These are phyloP conservation scores for Blera fallax DNA, from an alignment of 2,888 invertebrate genomes.

Conservation along the genomic window DNA sequence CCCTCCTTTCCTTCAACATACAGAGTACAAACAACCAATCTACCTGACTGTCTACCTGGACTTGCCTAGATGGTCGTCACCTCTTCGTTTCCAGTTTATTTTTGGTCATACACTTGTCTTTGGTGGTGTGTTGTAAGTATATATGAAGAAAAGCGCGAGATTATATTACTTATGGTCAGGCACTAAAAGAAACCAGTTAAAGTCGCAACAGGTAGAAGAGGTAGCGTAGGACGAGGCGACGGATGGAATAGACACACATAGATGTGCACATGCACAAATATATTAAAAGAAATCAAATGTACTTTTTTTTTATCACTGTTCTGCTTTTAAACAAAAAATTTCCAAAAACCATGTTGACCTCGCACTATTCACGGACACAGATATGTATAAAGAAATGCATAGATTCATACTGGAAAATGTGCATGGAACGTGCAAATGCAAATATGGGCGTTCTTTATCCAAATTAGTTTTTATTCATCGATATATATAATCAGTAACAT, in stretches of 20 bases:
- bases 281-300: constrained; percentile 19
- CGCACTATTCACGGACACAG: constrained; percentile 36
- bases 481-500: background rate
- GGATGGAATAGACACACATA: constrained; percentile 54
- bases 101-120: constrained; percentile 67
- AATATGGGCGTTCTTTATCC: constrained; percentile 36
- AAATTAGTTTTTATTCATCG: constrained; percentile 18
- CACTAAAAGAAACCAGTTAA: constrained; percentile 67
- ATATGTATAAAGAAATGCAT: background rate
- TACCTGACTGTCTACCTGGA: constrained; percentile 65
- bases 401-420: background rate
- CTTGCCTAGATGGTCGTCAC: constrained; percentile 65
- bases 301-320: constrained; percentile 41
- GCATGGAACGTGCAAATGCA: constrained; percentile 16
- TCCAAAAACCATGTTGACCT: constrained; percentile 19
- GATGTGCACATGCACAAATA: constrained; percentile 54
- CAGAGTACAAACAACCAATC: constrained; percentile 11
- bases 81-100: constrained; percentile 65
- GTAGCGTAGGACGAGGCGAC: constrained; percentile 37
- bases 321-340: constrained; percentile 44
- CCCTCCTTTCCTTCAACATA: constrained; percentile 5
- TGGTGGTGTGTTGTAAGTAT: constrained; percentile 34
- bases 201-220: constrained; percentile 65
- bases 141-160: constrained; percentile 68
- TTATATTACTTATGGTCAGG: constrained; percentile 63